Base-by-base conservation (phyloP, 1,140 invertebrate species). In the Lepidurus couesii region DNA sequence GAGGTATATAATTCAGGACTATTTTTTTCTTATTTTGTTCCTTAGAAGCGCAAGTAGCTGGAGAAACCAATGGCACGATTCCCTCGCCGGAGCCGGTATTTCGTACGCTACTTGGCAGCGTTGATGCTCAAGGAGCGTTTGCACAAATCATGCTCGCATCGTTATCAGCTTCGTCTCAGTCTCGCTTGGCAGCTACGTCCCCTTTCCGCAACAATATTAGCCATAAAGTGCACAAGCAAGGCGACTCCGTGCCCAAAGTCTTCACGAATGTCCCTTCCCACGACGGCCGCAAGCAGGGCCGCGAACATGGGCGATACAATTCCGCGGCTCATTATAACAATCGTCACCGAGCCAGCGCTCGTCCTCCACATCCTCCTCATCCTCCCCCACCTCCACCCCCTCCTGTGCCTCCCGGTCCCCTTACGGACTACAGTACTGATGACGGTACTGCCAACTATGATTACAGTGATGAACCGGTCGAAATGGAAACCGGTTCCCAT, bases 201-300 rank as follows among this genome's bases (percentile, higher is more conserved):
- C 13, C 53, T 7, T 65, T n/a, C 21, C 53, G 53, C 53, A 65
- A 21, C 53, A 65, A 65, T 65, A 65, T 65, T 65, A 65, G 53
- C 53, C 53, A 21, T 65, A 65, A 65, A 65, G 53, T 65, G 53
- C 53, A 65, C 53, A 65, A 65, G 53, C 53, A 65, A 65, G 53
- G 53, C 8, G 21, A 65, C 4, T 16, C 53, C 16, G 53, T 21
- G 9, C 8, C 53, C 53, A 65, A 65, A 9, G 21, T 13, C 21
- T 65, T 65, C 6, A 65, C 53, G 53, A 65, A 65, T 21, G 53
- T 9, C 8, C 53, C 53, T 65, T 65, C 53, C 53, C 53, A 65
- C 21, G n/a, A 65, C 13, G 53, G 21, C 53, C 47, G 8, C 47
- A 65, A 65, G 21, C 47, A 65, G 6, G 47, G 47, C 47, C 53